Percentiles rank a stretch among this genome's conserved stretches.
Conservation (phyloP, 2,797 vertebrate species). For the Chromis chromis region DNA sequence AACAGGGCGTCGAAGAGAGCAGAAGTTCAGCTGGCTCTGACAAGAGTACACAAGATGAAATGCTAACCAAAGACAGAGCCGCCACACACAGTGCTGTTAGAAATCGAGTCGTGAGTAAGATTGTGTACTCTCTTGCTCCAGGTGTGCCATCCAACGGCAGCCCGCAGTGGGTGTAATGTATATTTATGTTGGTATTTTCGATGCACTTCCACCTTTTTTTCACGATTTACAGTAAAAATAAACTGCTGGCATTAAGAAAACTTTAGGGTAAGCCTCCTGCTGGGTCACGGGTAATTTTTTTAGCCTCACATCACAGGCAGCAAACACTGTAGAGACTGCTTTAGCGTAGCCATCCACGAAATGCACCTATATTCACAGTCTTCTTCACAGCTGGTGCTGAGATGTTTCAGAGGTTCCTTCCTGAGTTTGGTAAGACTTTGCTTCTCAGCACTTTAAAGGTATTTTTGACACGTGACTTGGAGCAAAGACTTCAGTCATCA, state of each 20-base stretch:
- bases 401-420: background rate
- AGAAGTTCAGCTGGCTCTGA: slow-evolving; percentile 40
- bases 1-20: slow-evolving; percentile 46
- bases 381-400: background rate
- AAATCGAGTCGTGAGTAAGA: slow-evolving; percentile 70
- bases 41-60: slow-evolving; percentile 40
- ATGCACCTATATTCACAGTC: background rate
- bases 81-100: slow-evolving; percentile 32
- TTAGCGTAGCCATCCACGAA: background rate
- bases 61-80: slow-evolving; percentile 29
- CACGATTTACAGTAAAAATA: slow-evolving; percentile 12
- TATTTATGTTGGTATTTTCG: slow-evolving; percentile 10
- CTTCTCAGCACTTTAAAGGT: background rate
- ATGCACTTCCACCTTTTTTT: slow-evolving; percentile 12
- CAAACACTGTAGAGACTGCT: background rate
- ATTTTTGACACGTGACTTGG: background rate
- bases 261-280: background rate
- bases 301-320: background rate
- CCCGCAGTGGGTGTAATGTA: slow-evolving; percentile 88
- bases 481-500: background rate
- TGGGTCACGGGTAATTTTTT: background rate
- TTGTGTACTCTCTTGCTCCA: slow-evolving; percentile 61
- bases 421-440: background rate
- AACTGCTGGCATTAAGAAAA: slow-evolving; percentile 10
- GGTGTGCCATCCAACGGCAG: slow-evolving; percentile 57